Percentiles rank a stretch among this genome's conserved stretches.
Evolutionary conservation across 1,140 invertebrate species (phyloP).

Genomic region (Paraescarpia echinospica): DNA sequence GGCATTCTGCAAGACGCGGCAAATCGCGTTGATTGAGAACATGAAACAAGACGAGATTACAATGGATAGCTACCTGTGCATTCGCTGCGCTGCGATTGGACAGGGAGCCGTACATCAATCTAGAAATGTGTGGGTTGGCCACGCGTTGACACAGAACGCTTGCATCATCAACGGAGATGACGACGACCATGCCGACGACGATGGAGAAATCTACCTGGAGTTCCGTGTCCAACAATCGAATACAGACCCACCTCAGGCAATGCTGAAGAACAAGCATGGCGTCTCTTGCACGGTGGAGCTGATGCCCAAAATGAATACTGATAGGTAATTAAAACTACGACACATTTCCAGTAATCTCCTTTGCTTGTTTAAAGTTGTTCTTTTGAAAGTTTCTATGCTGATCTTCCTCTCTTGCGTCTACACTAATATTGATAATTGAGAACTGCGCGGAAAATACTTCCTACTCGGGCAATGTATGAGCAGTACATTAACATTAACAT

Average conservation of each 20-base stretch:
- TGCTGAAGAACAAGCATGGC: not conserved
- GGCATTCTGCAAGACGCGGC: constrained; percentile 40
- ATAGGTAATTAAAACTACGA: not conserved
- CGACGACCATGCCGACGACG: no score
- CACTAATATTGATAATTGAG: no score
- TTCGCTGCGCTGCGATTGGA: not conserved
- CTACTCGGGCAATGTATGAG: no score
- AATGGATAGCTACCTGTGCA: not conserved
- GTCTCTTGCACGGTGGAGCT: not conserved
- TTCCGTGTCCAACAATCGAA: not conserved
- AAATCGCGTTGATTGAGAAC: constrained; percentile 34
- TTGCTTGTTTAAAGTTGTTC: no score
- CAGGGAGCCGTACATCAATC: no score
- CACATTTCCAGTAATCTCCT: no score
- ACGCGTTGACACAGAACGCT: not conserved
- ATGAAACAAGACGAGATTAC: not conserved
- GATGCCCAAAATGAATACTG: not conserved
- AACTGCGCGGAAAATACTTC: no score
- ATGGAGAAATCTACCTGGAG: not conserved
- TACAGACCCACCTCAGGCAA: not conserved
- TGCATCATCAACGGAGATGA: not conserved
- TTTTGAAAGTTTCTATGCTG: no score
- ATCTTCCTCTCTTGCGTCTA: no score
- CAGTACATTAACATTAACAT: no score
- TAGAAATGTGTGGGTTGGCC: not conserved